Evolutionary conservation across 2,113 vertebrate species (phyloP).

Genomic region (Telmatochromis brachygnathus): DNA sequence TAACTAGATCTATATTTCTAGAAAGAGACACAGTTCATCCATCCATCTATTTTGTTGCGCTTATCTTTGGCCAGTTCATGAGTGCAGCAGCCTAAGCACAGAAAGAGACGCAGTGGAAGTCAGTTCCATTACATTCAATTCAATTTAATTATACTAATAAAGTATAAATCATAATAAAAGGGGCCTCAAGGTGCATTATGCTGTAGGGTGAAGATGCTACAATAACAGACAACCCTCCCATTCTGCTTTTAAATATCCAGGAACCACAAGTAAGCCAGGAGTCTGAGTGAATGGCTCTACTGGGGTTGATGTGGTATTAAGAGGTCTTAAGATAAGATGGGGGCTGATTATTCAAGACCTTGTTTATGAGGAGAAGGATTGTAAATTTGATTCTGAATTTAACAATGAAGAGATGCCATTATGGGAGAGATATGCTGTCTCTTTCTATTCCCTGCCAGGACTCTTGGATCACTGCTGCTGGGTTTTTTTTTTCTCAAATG

Average conservation of each 20-base stretch:
- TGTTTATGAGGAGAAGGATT: neutral
- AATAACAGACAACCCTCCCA: neutral
- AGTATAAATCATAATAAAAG: neutral
- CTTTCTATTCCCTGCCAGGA: neutral
- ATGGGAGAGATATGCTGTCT: neutral
- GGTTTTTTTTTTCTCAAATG: accelerated
- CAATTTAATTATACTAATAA: neutral
- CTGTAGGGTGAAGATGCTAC: neutral
- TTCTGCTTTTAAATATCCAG: neutral
- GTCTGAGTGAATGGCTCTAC: neutral
- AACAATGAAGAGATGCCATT: neutral
- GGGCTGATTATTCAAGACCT: neutral
- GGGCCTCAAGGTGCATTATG: neutral
- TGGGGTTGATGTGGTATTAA: neutral
- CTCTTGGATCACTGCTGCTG: neutral
- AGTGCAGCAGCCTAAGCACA: neutral
- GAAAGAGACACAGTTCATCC: neutral
- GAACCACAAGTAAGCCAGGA: neutral
- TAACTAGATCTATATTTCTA: neutral
- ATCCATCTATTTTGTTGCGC: neutral
- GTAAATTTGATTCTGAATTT: neutral
- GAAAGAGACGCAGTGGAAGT: accelerated
- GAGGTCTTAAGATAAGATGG: neutral
- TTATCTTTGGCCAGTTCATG: neutral
- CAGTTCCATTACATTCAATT: neutral